A percentile compares a stretch with the other conserved stretches of the same genome.
Conservation (phyloP, 2,113 vertebrate genomes). For the Clarias batrachus region DNA sequence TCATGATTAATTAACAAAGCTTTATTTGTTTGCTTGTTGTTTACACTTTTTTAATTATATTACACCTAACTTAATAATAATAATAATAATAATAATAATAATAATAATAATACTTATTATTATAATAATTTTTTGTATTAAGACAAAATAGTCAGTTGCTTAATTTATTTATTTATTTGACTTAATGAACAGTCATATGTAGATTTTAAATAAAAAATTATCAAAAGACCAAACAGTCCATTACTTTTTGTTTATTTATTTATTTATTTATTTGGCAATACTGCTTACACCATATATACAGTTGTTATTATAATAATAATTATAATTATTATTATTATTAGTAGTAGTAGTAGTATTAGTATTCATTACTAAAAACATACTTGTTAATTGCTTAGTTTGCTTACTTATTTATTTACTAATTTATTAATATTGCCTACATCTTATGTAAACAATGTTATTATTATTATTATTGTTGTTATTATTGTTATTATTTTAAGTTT, state of each 20-base stretch:
- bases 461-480: background rate
- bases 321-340: background rate
- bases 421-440: background rate
- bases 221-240: background rate
- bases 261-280: background rate
- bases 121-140: too few relatives aligned
- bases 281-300: background rate
- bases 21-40: background rate
- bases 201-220: too few relatives aligned
- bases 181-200: too few relatives aligned
- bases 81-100: too few relatives aligned
- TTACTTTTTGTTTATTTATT: background rate
- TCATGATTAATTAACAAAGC: background rate
- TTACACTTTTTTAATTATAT: too few relatives aligned
- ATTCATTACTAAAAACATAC: background rate
- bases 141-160: too few relatives aligned
- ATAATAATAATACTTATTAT: too few relatives aligned
- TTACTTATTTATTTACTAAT: background rate
- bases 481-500: background rate
- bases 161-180: too few relatives aligned
- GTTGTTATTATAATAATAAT: background rate
- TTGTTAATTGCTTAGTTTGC: background rate
- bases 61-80: too few relatives aligned
- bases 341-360: background rate
- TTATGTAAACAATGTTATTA: background rate